phyloP scores from a whole-genome alignment of 2,797 vertebrate species.

The Poecilia wingei region DNA sequence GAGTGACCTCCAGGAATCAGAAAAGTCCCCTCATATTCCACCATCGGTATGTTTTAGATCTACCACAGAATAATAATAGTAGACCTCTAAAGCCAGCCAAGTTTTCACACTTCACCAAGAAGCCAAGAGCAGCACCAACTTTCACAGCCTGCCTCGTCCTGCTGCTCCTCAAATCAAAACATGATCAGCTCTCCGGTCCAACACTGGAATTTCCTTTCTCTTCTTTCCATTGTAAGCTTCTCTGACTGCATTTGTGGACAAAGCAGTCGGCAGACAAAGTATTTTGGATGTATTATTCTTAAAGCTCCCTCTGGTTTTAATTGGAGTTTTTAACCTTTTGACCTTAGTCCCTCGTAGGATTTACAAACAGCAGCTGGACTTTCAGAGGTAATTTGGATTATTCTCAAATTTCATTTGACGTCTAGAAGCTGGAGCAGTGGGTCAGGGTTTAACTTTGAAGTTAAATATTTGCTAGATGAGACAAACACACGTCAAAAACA shows the following conservation, averaged over 20 bases:
- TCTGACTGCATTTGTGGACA: neutral
- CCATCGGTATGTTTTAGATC: constrained; percentile 25
- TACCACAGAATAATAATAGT: constrained; percentile 21
- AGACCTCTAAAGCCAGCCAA: constrained; percentile 13
- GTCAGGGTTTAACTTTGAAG: neutral
- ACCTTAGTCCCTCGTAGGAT: no score
- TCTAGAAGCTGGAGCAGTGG: neutral
- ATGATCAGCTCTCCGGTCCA: constrained; percentile 21
- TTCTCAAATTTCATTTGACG: neutral
- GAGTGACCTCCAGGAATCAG: constrained; percentile 31
- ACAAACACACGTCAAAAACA: neutral
- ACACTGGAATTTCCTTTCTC: constrained; percentile 17
- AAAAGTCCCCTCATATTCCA: constrained; percentile 32
- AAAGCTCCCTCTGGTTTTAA: neutral
- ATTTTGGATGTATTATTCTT: neutral
- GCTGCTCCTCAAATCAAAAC: constrained; percentile 21
- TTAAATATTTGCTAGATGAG: neutral
- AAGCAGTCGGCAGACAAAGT: neutral
- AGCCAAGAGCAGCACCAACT: constrained; percentile 42
- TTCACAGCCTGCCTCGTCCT: constrained; percentile 17
- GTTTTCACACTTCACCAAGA: constrained; percentile 26
- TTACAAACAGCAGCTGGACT: neutral
- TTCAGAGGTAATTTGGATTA: neutral
- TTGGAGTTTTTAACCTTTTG: neutral
- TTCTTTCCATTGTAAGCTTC: neutral